A percentile compares a stretch with the other conserved stretches of the same genome.
phyloP scores from a whole-genome alignment of 2,888 invertebrate genomes.

The Automeris io region DNA sequence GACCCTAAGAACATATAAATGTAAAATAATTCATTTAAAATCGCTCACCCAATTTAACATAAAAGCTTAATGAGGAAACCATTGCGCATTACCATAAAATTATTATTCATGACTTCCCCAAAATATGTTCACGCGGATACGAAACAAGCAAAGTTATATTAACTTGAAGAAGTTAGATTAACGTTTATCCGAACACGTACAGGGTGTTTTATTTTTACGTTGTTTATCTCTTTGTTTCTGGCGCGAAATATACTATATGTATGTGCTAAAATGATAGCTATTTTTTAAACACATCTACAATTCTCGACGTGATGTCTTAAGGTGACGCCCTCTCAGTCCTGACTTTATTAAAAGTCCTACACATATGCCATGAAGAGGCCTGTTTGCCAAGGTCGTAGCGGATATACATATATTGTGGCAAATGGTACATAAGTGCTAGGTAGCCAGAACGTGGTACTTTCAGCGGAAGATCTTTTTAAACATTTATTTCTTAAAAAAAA shows the following conservation, averaged over 20 bases:
- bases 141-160: constrained; percentile 60
- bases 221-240: constrained; percentile 14
- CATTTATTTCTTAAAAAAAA: no score
- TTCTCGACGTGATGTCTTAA: no score
- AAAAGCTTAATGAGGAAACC: constrained; percentile 26
- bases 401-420: no score
- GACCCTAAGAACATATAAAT: not conserved
- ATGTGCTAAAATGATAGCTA: not conserved
- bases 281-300: no score
- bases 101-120: constrained; percentile 49
- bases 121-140: constrained; percentile 52
- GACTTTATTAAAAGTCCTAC: no score
- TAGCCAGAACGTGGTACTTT: no score
- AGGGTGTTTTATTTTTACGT: constrained; percentile 27
- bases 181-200: constrained; percentile 42
- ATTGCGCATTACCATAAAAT: constrained; percentile 35
- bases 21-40: not conserved
- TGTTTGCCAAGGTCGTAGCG: no score
- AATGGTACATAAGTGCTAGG: no score
- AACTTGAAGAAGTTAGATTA: constrained; percentile 60
- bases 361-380: no score
- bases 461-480: no score
- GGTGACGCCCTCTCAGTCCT: no score
- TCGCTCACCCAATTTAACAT: constrained; percentile 1
- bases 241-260: constrained; percentile 8